These are phyloP conservation scores for Aspidiotus destructor DNA, from an alignment of 2,888 invertebrate genomes.

Conservation along the genomic window DNA sequence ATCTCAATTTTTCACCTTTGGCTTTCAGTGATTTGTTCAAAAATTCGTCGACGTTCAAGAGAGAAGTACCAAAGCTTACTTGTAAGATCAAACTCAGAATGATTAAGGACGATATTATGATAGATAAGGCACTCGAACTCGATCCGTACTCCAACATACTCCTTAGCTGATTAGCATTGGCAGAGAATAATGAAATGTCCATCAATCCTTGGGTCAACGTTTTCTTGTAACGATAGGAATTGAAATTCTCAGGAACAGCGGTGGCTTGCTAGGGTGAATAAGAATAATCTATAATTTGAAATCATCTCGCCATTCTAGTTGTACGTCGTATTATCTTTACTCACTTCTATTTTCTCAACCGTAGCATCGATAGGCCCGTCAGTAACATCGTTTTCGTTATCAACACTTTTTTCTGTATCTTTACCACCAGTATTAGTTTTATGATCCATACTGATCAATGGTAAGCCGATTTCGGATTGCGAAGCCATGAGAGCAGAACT, in stretches of 20 bases:
- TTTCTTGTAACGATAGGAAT: constrained; percentile 80
- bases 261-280: no score
- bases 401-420: no score
- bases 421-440: no score
- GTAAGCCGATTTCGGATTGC: no score
- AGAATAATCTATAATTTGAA: no score
- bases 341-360: constrained; percentile 10
- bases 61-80: constrained; percentile 39
- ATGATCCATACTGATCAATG: no score
- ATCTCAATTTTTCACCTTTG: no score
- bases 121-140: constrained; percentile 60
- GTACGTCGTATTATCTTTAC: not conserved
- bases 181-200: constrained; percentile 75
- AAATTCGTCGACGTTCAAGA: no score
- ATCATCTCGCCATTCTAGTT: no score
- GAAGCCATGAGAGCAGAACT: no score
- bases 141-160: constrained; percentile 63
- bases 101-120: constrained; percentile 62
- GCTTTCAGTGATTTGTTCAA: no score
- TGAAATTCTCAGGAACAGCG: constrained; percentile 49
- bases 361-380: not conserved
- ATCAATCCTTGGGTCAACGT: constrained; percentile 83
- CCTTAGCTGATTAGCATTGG: constrained; percentile 77
- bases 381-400: not conserved
- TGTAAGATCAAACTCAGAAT: constrained; percentile 65